A percentile compares a stretch with the other conserved stretches of the same genome.
Evolutionary conservation across 2,797 vertebrate genomes (phyloP).

Genomic region (Cuculus canorus): DNA sequence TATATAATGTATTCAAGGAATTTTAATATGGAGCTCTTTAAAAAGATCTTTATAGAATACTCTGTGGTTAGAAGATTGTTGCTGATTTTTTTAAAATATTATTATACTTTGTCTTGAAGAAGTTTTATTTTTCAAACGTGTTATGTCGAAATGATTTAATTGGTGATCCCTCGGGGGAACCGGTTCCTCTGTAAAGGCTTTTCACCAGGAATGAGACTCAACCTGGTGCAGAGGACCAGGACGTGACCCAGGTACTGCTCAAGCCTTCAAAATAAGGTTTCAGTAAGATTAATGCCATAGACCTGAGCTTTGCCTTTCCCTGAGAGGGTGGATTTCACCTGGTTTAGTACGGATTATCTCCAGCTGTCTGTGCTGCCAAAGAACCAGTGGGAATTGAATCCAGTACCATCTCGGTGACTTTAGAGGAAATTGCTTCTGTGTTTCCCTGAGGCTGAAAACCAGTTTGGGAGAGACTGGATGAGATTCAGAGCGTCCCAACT

Average conservation of each 20-base stretch:
- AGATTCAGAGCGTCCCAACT: not conserved
- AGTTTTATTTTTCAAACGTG: conserved; percentile 57
- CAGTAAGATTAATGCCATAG: not conserved
- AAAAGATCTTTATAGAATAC: conserved; percentile 71
- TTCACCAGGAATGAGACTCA: not conserved
- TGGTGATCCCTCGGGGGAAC: conserved; percentile 14
- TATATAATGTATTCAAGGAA: conserved; percentile 87
- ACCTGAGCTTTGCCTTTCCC: not conserved
- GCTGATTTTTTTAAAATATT: conserved; percentile 40
- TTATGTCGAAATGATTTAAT: conserved; percentile 31
- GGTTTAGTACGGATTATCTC: not conserved
- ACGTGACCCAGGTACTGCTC: conserved; percentile 19
- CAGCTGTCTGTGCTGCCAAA: not conserved
- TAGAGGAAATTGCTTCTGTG: not conserved
- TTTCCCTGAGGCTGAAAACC: not conserved
- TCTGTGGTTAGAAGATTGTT: conserved; percentile 65
- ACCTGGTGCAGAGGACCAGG: not conserved
- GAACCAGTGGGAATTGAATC: not conserved
- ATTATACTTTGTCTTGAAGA: conserved; percentile 57
- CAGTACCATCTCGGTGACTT: not conserved
- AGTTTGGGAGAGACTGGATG: not conserved
- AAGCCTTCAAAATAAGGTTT: conserved; percentile 1
- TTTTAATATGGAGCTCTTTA: conserved; percentile 73
- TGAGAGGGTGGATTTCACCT: not conserved
- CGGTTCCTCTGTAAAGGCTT: conserved; percentile 19